These are phyloP conservation scores for Torymus texanus DNA, from an alignment of 2,888 invertebrate species.

Conservation along the genomic window DNA sequence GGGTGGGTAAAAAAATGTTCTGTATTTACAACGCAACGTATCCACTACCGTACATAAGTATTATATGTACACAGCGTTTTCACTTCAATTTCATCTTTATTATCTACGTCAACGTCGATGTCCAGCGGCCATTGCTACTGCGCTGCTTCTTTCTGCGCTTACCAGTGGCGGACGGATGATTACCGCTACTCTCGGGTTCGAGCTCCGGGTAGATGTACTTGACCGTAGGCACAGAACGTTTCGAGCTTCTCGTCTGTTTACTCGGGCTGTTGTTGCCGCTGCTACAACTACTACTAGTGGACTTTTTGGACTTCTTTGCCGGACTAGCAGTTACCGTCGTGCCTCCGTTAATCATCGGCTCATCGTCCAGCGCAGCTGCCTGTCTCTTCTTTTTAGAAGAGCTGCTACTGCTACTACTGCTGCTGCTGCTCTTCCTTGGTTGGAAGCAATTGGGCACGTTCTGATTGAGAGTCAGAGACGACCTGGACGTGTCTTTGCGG, in stretches of 20 bases:
- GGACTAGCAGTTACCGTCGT: background rate
- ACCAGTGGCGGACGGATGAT: conserved; percentile 63
- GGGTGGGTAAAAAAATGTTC: too few species aligned
- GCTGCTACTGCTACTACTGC: too few species aligned
- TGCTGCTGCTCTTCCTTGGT: conserved; percentile 48
- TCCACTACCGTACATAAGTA: too few species aligned
- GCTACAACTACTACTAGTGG: background rate
- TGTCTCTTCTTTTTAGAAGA: conserved; percentile 9
- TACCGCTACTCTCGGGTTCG: conserved; percentile 66
- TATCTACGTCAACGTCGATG: conserved; percentile 19
- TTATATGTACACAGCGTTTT: too few species aligned
- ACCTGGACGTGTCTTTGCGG: too few species aligned
- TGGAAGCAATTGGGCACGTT: conserved; percentile 35
- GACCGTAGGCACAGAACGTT: conserved; percentile 69
- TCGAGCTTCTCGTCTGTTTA: conserved; percentile 65
- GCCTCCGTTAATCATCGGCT: conserved; percentile 26
- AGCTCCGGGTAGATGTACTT: conserved; percentile 70
- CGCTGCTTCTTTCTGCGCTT: conserved; percentile 64
- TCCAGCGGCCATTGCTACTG: conserved; percentile 69
- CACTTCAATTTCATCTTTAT: too few species aligned
- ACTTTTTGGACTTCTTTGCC: conserved; percentile 38
- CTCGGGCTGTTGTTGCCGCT: background rate
- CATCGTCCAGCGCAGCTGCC: background rate
- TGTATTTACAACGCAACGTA: too few species aligned
- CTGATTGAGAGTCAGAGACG: conserved; percentile 27